These are phyloP conservation scores for Aporophyla nigra DNA, from an alignment of 2,888 invertebrate species.

Conservation along the genomic window DNA sequence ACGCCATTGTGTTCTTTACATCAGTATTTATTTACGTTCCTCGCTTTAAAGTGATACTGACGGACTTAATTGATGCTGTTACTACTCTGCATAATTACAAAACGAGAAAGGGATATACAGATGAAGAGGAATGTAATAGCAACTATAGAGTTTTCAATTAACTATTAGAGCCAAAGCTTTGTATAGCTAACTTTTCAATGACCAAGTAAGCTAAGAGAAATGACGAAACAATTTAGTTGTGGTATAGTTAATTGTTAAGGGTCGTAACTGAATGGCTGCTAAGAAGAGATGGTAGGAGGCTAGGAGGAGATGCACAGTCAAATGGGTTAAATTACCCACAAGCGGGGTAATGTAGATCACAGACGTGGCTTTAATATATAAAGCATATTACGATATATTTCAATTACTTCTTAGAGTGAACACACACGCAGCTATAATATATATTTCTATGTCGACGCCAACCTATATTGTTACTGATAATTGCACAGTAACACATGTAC, in stretches of 20 bases:
- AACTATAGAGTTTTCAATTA: too few species aligned
- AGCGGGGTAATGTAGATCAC: too few species aligned
- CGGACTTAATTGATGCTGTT: constrained; percentile 40
- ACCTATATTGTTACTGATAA: too few species aligned
- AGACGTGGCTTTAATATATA: too few species aligned
- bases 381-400: too few species aligned
- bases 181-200: neutral
- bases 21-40: constrained; percentile 35
- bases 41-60: constrained; percentile 46
- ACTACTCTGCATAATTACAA: constrained; percentile 23
- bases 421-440: too few species aligned
- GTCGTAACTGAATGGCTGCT: neutral
- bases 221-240: neutral
- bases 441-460: too few species aligned
- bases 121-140: neutral
- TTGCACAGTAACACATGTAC: too few species aligned
- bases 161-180: neutral
- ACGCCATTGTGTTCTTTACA: constrained; percentile 18
- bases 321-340: neutral
- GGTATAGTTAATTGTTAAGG: neutral
- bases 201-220: neutral
- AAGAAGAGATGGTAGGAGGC: neutral
- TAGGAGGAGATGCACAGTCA: neutral
- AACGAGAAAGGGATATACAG: constrained; percentile 1
- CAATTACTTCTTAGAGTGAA: too few species aligned